Evolutionary conservation across 2,888 invertebrate species (phyloP), one percentile per base, ranked within the genome.

Genomic region (Melanchra persicariae): DNA sequence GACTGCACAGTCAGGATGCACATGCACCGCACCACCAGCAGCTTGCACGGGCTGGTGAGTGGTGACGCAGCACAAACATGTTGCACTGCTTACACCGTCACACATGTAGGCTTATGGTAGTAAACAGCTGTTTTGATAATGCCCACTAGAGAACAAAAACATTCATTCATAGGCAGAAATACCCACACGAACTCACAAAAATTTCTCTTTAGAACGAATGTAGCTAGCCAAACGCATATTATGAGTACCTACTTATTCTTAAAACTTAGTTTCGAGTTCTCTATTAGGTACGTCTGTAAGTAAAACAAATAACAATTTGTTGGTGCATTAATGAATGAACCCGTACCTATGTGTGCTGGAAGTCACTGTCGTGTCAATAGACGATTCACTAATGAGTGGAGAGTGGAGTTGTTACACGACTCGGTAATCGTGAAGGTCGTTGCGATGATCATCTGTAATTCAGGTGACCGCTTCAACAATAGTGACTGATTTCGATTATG

Each of bases 1-100:
- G 79, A 78, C 70, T 79, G 81, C 81, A 78, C 82, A 82, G 84
- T 85, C 86, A 66, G 78, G 68, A 74, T 77, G 77, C 72, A 65
- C 59, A 57, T 77, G 66, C 67, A 68, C 60, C n/a, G 12, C 60
- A 59, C 45, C 49, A 72, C 66, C 83, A 70, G 68, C 69, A 70
- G 62, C 40, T 66, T 65, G 59, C 70, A 73, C 52, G 22, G 59
- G 54, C 37, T 64, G 49, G 24, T 65, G 65, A 59, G 65, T 51
- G 58, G n/a, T n/a, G n/a, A n/a, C 55, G 43, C 37, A 51, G 40
- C 51, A 57, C 45, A 63, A 74, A 78, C n/a, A 63, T 71, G 71
- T 49, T 24, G 49, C 34, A n/a, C 52, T 54, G 17, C 30, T 34
- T 37, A 43, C 22, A 51, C n/a, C 55, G 15, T 54, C 37, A 49